Evolutionary conservation across 2,888 invertebrate species (phyloP).

Genomic region (Drosophila lacicola): DNA sequence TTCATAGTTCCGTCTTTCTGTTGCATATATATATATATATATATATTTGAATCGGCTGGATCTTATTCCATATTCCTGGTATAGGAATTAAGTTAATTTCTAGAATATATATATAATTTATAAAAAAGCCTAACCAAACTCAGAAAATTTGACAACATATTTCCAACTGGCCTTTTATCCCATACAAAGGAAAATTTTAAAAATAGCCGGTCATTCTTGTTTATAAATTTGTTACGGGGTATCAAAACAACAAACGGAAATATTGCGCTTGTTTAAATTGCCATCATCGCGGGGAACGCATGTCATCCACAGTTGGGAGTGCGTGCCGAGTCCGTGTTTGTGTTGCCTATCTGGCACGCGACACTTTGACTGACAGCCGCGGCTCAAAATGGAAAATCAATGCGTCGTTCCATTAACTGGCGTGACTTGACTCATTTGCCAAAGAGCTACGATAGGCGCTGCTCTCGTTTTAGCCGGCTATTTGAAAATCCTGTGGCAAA

Average conservation of each 20-base stretch:
- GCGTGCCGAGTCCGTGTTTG: constrained; percentile 16
- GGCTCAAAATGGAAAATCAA: constrained; percentile 73
- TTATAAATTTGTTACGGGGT: not conserved
- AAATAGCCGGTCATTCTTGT: too few relatives aligned
- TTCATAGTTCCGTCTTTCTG: too few relatives aligned
- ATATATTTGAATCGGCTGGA: too few relatives aligned
- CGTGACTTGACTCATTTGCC: constrained; percentile 59
- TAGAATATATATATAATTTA: too few relatives aligned
- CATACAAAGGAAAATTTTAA: too few relatives aligned
- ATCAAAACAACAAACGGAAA: constrained; percentile 35
- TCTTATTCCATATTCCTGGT: too few relatives aligned
- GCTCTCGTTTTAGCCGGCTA: not conserved
- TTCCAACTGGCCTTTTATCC: not conserved
- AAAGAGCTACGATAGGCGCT: constrained; percentile 28
- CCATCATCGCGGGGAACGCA: constrained; percentile 76
- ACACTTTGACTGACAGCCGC: constrained; percentile 73
- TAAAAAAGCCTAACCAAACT: too few relatives aligned
- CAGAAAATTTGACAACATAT: not conserved
- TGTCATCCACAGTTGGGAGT: constrained; percentile 58
- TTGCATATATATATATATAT: too few relatives aligned
- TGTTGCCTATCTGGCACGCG: constrained; percentile 51
- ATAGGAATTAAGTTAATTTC: too few relatives aligned
- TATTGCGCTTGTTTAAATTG: constrained; percentile 72
- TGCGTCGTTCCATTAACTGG: constrained; percentile 40
- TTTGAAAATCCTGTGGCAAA: not conserved